Percentiles rank a stretch among this genome's conserved stretches.
These are phyloP conservation scores for Pycnomerus fuliginosus DNA, from an alignment of 2,888 invertebrate genomes.

Conservation along the genomic window DNA sequence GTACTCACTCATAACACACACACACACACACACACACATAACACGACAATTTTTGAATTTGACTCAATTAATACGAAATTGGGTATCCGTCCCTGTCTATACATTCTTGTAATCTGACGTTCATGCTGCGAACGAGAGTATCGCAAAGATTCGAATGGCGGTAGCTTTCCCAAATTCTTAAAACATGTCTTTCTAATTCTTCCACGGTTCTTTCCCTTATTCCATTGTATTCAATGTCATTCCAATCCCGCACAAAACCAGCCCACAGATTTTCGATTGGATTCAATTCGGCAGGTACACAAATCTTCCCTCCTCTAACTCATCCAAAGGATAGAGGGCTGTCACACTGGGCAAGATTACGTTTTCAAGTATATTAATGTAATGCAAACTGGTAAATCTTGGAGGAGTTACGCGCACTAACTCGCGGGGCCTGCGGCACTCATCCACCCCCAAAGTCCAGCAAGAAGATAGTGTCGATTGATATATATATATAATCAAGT, in stretches of 20 bases:
- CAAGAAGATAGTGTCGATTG: too few relatives aligned
- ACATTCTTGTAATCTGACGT: slow-evolving; percentile 6
- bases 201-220: not conserved
- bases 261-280: slow-evolving; percentile 31
- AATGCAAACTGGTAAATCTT: slow-evolving; percentile 4
- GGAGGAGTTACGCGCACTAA: slow-evolving; percentile 22
- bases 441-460: slow-evolving; percentile 35
- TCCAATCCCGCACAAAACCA: slow-evolving; percentile 22
- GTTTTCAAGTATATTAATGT: not conserved
- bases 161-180: not conserved
- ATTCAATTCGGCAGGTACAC: slow-evolving; percentile 28
- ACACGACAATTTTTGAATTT: too few relatives aligned
- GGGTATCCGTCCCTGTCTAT: too few relatives aligned
- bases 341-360: slow-evolving; percentile 5
- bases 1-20: too few relatives aligned
- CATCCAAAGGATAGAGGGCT: slow-evolving; percentile 5
- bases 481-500: too few relatives aligned
- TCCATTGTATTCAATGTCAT: not conserved
- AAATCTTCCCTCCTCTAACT: too few relatives aligned
- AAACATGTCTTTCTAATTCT: not conserved
- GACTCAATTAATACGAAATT: too few relatives aligned
- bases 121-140: not conserved
- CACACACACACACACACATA: too few relatives aligned
- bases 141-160: not conserved
- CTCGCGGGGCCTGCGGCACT: slow-evolving; percentile 30